Evolutionary conservation across 2,797 vertebrate genomes (phyloP).

Genomic region (Tarsius wallacei): DNA sequence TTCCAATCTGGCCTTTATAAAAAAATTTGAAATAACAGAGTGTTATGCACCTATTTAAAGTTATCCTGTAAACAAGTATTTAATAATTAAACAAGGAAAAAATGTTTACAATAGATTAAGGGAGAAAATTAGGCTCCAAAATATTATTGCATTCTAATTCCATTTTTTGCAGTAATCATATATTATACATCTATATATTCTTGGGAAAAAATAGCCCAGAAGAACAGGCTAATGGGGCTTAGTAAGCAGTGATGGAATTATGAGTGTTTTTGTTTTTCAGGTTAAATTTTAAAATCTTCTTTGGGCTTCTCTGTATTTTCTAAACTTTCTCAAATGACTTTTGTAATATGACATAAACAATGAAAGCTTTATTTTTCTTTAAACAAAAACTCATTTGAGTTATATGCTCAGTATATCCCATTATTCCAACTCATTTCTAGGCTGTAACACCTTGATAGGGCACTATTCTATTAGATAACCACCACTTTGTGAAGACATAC

Average conservation of each 20-base stretch:
- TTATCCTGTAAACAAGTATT: not conserved
- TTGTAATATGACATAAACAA: not conserved
- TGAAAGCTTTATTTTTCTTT: not conserved
- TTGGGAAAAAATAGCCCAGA: conserved; percentile 1
- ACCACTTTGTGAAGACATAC: not conserved
- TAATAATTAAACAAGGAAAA: not conserved
- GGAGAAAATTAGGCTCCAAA: not conserved
- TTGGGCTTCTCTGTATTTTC: not conserved
- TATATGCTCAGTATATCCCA: not conserved
- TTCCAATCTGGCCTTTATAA: not conserved
- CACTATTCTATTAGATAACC: not conserved
- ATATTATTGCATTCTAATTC: conserved; percentile 22
- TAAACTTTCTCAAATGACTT: not conserved
- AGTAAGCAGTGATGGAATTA: not conserved
- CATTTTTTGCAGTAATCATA: not conserved
- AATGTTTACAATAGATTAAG: not conserved
- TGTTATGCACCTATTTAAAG: not conserved
- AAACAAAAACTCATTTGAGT: not conserved
- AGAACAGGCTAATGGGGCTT: not conserved
- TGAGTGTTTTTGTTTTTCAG: not conserved
- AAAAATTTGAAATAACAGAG: not conserved
- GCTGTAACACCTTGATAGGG: not conserved
- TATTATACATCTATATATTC: not conserved
- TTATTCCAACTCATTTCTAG: not conserved
- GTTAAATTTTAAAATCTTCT: conserved; percentile 24